phyloP scores from a whole-genome alignment of 2,888 invertebrate genomes.

The Tromatobia lineatoria region DNA sequence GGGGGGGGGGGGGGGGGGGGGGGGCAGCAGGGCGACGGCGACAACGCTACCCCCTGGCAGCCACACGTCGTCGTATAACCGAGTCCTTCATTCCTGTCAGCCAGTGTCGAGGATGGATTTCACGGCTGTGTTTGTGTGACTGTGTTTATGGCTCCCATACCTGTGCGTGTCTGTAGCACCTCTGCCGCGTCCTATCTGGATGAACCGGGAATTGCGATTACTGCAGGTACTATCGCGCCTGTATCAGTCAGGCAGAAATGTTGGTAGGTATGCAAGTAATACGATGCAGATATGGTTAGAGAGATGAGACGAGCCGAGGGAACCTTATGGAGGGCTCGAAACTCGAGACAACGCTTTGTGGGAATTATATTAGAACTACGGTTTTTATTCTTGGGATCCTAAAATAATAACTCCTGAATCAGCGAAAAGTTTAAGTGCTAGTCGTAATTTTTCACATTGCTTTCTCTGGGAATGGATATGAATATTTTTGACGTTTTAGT shows the following conservation, averaged over 20 bases:
- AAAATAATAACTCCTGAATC: too few species aligned
- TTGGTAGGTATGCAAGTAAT: constrained; percentile 20
- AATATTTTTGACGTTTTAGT: too few species aligned
- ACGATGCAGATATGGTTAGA: constrained; percentile 20
- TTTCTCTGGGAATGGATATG: too few species aligned
- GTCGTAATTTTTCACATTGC: too few species aligned
- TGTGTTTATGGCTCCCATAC: constrained; percentile 18
- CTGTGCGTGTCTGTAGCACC: constrained; percentile 21
- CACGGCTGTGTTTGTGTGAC: constrained; percentile 27
- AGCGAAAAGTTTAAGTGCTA: too few species aligned
- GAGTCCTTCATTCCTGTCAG: constrained; percentile 49
- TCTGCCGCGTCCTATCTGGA: constrained; percentile 29
- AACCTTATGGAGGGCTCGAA: background rate
- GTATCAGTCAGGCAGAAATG: background rate
- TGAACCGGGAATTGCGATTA: constrained; percentile 52
- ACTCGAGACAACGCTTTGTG: background rate
- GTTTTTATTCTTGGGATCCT: too few species aligned
- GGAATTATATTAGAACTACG: too few species aligned
- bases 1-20: constrained; percentile 29
- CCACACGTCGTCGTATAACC: constrained; percentile 56
- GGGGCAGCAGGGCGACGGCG: constrained; percentile 32
- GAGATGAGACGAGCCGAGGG: constrained; percentile 2
- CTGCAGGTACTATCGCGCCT: constrained; percentile 26
- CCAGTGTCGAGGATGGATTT: constrained; percentile 34
- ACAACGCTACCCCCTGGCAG: constrained; percentile 58